Percentiles rank a stretch among this genome's conserved stretches.
Conservation (phyloP, 1,140 invertebrate species). For the Drosophila guanche region DNA sequence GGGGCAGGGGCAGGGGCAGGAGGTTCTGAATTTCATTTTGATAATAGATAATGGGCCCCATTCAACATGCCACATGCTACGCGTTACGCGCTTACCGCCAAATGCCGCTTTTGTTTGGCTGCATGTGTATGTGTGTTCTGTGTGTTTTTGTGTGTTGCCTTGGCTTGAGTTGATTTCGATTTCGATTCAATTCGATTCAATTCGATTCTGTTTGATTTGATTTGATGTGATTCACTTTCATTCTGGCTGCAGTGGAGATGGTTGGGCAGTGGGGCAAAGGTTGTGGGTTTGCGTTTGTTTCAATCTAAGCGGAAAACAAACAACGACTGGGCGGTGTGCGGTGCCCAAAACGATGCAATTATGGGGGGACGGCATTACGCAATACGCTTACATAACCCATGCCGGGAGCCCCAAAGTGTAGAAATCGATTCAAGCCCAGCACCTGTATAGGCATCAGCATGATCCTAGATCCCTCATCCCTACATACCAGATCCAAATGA, state of each 20-base stretch:
- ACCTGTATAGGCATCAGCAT: too few relatives aligned
- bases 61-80: conserved; percentile 21
- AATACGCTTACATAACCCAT: conserved; percentile 29
- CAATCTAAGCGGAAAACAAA: conserved; percentile 17
- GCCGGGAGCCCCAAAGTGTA: not conserved
- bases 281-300: conserved; percentile 4
- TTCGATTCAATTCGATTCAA: conserved; percentile 42
- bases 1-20: too few relatives aligned
- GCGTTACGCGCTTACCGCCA: not conserved
- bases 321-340: too few relatives aligned
- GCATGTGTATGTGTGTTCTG: conserved; percentile 1
- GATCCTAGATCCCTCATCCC: too few relatives aligned
- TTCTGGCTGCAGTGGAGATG: not conserved
- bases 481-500: conserved; percentile 19
- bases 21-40: conserved; percentile 18
- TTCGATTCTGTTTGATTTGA: conserved; percentile 37
- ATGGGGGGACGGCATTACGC: conserved; percentile 37
- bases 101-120: conserved; percentile 8
- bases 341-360: conserved; percentile 34
- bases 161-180: conserved; percentile 29
- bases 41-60: conserved; percentile 43
- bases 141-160: conserved; percentile 35
- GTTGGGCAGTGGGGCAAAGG: not conserved
- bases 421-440: too few relatives aligned
- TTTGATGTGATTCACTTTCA: conserved; percentile 39